Percentiles rank a stretch among this genome's conserved stretches.
Conservation (phyloP, 2,797 vertebrate species). For the Parambassis ranga region DNA sequence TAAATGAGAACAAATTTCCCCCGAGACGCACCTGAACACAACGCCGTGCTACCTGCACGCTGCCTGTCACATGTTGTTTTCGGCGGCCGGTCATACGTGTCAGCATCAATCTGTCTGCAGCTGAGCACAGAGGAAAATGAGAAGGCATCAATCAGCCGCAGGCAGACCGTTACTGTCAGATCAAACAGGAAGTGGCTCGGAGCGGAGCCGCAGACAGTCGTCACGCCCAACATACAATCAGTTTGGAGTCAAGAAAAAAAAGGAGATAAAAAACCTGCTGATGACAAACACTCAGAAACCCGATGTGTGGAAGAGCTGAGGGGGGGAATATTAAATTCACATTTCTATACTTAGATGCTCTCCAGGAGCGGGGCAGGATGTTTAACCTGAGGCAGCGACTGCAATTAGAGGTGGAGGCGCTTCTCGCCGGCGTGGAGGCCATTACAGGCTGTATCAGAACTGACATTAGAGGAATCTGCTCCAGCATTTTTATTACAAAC, state of each 20-base stretch:
- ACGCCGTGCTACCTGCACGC: not conserved
- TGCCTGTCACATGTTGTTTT: constrained; percentile 53
- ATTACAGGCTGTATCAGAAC: too few relatives aligned
- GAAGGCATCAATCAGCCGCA: constrained; percentile 39
- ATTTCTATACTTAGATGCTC: too few relatives aligned
- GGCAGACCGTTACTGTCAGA: constrained; percentile 9
- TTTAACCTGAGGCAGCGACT: too few relatives aligned
- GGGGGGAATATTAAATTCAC: too few relatives aligned
- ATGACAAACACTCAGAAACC: constrained; percentile 15
- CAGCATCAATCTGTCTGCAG: constrained; percentile 51
- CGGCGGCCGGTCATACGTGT: constrained; percentile 37
- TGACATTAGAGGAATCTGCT: too few relatives aligned
- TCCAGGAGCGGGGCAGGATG: too few relatives aligned
- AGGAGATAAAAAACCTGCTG: constrained; percentile 25
- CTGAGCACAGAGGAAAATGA: constrained; percentile 18
- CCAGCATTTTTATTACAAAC: too few relatives aligned
- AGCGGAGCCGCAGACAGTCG: constrained; percentile 16
- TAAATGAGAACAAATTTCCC: constrained; percentile 28
- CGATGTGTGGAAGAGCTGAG: too few relatives aligned
- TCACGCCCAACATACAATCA: constrained; percentile 6
- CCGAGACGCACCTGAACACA: constrained; percentile 12
- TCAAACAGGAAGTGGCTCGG: constrained; percentile 42
- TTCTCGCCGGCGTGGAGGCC: too few relatives aligned
- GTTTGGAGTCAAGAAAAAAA: constrained; percentile 19
- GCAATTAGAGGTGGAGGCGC: too few relatives aligned